Percentiles rank a stretch among this genome's conserved stretches.
phyloP scores from a whole-genome alignment of 2,888 invertebrate genomes.

The Arenicola marina region DNA sequence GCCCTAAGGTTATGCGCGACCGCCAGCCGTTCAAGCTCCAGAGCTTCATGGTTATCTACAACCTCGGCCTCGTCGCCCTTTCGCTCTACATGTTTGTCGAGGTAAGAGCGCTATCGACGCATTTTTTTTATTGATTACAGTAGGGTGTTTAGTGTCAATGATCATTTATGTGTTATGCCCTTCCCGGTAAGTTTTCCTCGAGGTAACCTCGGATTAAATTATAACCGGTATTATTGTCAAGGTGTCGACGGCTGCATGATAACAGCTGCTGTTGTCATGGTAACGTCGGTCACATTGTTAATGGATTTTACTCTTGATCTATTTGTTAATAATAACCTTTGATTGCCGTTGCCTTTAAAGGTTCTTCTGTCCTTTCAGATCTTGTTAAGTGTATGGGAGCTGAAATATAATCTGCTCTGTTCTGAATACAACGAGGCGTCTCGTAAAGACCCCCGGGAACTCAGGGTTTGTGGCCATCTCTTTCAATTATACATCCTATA shows the following conservation, averaged over 20 bases:
- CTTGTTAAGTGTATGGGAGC: slow-evolving; percentile 43
- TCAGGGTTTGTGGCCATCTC: slow-evolving; percentile 41
- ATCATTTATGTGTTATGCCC: too few species aligned
- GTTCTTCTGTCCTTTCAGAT: slow-evolving; percentile 42
- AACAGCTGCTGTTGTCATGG: too few species aligned
- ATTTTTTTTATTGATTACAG: too few species aligned
- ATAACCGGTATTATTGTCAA: too few species aligned
- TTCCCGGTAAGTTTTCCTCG: too few species aligned
- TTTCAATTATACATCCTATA: background rate
- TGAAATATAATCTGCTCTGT: slow-evolving; percentile 50
- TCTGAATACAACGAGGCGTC: slow-evolving; percentile 46
- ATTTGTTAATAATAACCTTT: too few species aligned
- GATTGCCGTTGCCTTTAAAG: background rate
- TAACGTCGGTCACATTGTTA: too few species aligned
- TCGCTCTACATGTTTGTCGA: slow-evolving; percentile 84
- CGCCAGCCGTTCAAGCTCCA: slow-evolving; percentile 77
- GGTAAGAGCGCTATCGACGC: too few species aligned
- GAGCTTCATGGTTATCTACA: slow-evolving; percentile 80
- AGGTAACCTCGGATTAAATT: too few species aligned
- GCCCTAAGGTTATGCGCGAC: slow-evolving; percentile 81
- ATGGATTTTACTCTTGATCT: too few species aligned
- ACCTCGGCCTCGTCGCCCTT: slow-evolving; percentile 79
- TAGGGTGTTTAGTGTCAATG: too few species aligned
- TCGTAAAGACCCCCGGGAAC: slow-evolving; percentile 46
- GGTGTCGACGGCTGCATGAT: too few species aligned